These are phyloP conservation scores for Aethina tumida DNA, from an alignment of 1,140 invertebrate genomes.

Conservation along the genomic window DNA sequence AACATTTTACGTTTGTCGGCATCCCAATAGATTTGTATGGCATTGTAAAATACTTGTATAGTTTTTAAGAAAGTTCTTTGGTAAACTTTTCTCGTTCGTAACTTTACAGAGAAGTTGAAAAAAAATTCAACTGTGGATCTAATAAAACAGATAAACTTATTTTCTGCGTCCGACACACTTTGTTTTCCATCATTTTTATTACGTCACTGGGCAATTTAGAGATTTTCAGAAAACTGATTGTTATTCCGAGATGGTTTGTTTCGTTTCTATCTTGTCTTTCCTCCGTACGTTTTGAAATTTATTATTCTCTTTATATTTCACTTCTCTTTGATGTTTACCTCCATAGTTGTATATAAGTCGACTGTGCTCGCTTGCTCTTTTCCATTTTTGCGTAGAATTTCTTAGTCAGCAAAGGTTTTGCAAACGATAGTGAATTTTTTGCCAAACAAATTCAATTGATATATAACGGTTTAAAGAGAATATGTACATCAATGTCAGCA, in stretches of 20 bases:
- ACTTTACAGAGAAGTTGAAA: conserved; percentile 15
- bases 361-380: conserved; percentile 10
- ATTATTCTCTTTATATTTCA: conserved; percentile 27
- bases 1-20: too few species aligned
- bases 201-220: conserved; percentile 17
- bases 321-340: conserved; percentile 23
- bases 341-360: conserved; percentile 11
- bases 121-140: conserved; percentile 13
- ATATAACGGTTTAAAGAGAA: conserved; percentile 2
- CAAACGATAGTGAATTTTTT: conserved; percentile 5
- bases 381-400: conserved; percentile 12
- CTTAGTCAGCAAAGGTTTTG: conserved; percentile 15
- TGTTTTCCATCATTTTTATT: conserved; percentile 25
- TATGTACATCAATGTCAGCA: conserved; percentile 1
- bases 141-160: conserved; percentile 25
- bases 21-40: conserved; percentile 15
- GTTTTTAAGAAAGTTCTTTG: conserved; percentile 12
- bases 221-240: conserved; percentile 20
- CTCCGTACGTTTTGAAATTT: conserved; percentile 20
- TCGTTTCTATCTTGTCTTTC: conserved; percentile 19
- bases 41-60: conserved; percentile 9
- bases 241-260: conserved; percentile 22
- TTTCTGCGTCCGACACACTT: conserved; percentile 21
- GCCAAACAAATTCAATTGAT: conserved; percentile 12
- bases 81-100: conserved; percentile 16